Percentiles rank a stretch among this genome's conserved stretches.
These are phyloP conservation scores for Metellina segmentata DNA, from an alignment of 2,888 invertebrate genomes.

Conservation along the genomic window DNA sequence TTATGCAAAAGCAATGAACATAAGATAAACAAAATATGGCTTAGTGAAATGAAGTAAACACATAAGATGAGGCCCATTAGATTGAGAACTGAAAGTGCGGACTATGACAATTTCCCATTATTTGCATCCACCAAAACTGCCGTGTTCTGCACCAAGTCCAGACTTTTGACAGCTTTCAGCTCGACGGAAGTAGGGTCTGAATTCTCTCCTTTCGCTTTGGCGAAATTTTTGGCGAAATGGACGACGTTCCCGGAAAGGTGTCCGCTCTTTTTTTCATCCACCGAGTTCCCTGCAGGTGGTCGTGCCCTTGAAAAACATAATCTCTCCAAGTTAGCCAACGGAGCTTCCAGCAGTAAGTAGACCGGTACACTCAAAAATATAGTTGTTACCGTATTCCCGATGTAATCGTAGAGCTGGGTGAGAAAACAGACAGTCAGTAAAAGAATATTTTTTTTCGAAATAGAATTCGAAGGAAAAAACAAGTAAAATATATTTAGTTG, in stretches of 20 bases:
- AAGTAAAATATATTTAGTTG: background rate
- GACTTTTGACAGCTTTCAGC: constrained; percentile 42
- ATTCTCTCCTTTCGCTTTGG: background rate
- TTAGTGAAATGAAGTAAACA: no score
- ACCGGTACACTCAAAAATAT: constrained; percentile 47
- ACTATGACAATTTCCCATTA: no score
- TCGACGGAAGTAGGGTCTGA: background rate
- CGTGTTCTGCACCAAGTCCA: constrained; percentile 24
- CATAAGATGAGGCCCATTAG: no score
- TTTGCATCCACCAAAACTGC: background rate
- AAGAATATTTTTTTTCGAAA: background rate
- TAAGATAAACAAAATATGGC: no score
- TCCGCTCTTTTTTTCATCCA: background rate
- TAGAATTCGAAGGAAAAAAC: background rate
- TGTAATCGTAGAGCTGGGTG: constrained; percentile 58
- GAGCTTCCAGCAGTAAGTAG: constrained; percentile 64
- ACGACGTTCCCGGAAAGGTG: constrained; percentile 16
- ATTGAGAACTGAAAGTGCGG: no score
- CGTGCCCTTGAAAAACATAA: constrained; percentile 12
- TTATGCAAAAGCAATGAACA: no score
- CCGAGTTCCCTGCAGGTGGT: background rate
- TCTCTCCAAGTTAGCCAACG: constrained; percentile 63
- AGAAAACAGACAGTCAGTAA: background rate
- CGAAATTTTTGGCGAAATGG: background rate
- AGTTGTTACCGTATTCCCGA: constrained; percentile 37